Conservation (phyloP, 2,113 vertebrate genomes). For the Shinisaurus crocodilurus region DNA sequence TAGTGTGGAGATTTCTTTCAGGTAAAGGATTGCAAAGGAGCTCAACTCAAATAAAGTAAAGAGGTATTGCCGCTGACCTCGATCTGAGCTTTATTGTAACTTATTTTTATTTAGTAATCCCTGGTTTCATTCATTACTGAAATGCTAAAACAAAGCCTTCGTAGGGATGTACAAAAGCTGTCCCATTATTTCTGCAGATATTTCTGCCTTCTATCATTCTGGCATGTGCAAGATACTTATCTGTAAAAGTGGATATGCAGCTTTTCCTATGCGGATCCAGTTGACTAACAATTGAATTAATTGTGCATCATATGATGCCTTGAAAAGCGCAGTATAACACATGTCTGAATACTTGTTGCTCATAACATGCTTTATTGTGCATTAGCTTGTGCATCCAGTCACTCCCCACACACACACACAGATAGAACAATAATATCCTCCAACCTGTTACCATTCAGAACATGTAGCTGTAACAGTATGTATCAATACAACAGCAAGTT, state of each 20-base stretch:
- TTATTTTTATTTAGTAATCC: not conserved
- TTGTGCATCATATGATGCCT: not conserved
- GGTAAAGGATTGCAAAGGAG: not conserved
- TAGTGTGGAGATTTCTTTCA: not conserved
- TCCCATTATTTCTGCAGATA: not conserved
- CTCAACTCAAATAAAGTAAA: not conserved
- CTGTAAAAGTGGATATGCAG: not conserved
- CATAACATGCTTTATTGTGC: not conserved
- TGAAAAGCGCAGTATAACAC: not conserved
- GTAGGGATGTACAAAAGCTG: not conserved
- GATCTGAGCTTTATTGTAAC: not conserved
- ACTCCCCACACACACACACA: not conserved
- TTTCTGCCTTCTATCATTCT: not conserved
- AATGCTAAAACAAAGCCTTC: not conserved
- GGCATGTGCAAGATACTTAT: not conserved
- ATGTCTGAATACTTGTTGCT: not conserved
- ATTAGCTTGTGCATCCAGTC: not conserved
- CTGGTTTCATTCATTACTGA: not conserved
- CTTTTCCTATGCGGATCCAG: not conserved
- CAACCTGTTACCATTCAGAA: not conserved
- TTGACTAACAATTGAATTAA: not conserved
- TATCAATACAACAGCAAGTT: not conserved
- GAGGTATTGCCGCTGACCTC: not conserved
- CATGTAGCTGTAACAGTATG: not conserved
- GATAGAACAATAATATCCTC: not conserved